Evolutionary conservation across 2,888 invertebrate species (phyloP).

Genomic region (Cinara cedri): DNA sequence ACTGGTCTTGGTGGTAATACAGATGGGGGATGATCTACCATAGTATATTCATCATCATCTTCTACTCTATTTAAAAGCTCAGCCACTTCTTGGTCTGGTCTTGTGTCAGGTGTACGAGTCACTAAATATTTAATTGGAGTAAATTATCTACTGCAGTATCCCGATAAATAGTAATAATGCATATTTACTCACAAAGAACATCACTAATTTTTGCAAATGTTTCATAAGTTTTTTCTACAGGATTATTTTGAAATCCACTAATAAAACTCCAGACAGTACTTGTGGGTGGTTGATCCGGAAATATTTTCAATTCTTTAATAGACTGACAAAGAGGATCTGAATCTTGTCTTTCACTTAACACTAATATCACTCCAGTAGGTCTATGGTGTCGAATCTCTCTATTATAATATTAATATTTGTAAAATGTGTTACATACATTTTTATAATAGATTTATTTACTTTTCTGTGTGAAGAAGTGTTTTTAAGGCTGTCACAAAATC

Average conservation of each 20-base stretch:
- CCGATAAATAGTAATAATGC: neutral
- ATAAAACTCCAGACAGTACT: slow-evolving; percentile 73
- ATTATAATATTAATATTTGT: neutral
- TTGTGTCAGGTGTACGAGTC: slow-evolving; percentile 60
- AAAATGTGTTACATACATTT: neutral
- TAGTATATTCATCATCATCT: slow-evolving; percentile 54
- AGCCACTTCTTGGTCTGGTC: slow-evolving; percentile 60
- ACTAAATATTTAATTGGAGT: slow-evolving; percentile 58
- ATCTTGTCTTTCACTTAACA: slow-evolving; percentile 57
- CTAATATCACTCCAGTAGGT: slow-evolving; percentile 54
- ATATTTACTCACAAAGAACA: slow-evolving; percentile 68
- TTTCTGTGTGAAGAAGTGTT: slow-evolving; percentile 48
- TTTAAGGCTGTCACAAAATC: slow-evolving; percentile 53
- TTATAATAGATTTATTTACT: slow-evolving; percentile 27
- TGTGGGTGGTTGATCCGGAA: slow-evolving; percentile 68
- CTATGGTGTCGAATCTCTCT: slow-evolving; percentile 51
- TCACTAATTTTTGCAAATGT: slow-evolving; percentile 87
- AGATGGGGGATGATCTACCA: slow-evolving; percentile 56
- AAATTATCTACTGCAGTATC: slow-evolving; percentile 50
- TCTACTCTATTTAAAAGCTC: slow-evolving; percentile 58
- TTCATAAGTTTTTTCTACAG: slow-evolving; percentile 82
- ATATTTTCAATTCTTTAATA: slow-evolving; percentile 74
- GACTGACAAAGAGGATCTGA: slow-evolving; percentile 56
- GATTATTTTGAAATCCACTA: slow-evolving; percentile 70
- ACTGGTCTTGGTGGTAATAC: slow-evolving; percentile 73